Conservation (phyloP, 2,113 vertebrate genomes). For the Rhynchopsitta pachyrhyncha region DNA sequence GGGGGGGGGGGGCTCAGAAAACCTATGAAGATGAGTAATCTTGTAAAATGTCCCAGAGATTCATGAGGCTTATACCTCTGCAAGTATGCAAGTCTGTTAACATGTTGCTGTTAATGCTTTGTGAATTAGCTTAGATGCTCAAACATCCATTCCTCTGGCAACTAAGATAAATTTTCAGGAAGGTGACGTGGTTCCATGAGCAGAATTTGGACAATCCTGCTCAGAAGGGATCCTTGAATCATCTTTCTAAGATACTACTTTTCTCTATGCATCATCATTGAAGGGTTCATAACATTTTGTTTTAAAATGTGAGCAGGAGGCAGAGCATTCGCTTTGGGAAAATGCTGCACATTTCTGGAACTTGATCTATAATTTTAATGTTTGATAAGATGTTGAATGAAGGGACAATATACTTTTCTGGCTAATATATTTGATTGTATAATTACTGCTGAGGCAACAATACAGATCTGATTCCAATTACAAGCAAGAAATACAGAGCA, state of each 20-base stretch:
- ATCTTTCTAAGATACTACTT: background rate
- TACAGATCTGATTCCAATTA: background rate
- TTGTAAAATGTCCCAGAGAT: background rate
- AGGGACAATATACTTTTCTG: background rate
- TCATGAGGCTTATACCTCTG: background rate
- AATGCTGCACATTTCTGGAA: background rate
- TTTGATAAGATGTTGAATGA: background rate
- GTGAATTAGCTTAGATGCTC: background rate
- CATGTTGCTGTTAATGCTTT: background rate
- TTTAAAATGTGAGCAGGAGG: background rate
- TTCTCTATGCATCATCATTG: background rate
- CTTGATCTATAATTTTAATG: background rate
- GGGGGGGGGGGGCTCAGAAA: background rate
- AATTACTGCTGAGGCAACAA: background rate
- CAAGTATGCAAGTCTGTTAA: background rate
- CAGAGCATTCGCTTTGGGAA: background rate
- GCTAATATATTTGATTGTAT: background rate
- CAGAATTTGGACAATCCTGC: background rate
- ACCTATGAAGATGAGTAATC: background rate
- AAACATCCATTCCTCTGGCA: background rate
- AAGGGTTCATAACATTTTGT: background rate
- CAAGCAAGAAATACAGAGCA: background rate
- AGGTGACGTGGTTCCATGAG: background rate
- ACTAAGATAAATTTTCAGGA: background rate
- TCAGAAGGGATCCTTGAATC: background rate